phyloP scores from a whole-genome alignment of 2,888 invertebrate species.

The Philhelius pedissequus region DNA sequence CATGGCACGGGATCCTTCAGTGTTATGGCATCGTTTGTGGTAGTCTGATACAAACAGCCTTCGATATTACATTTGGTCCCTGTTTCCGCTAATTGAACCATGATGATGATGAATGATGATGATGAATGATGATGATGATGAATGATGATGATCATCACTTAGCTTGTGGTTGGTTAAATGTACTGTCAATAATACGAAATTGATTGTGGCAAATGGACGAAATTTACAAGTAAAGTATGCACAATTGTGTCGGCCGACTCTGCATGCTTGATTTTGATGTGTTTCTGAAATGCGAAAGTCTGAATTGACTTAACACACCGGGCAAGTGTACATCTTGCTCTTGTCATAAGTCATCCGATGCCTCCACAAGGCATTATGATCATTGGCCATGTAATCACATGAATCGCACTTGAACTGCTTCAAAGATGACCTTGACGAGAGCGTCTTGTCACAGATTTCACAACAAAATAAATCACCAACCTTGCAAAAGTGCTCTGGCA shows the following conservation, averaged over 20 bases:
- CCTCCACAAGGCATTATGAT: conserved; percentile 89
- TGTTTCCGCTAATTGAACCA: conserved; percentile 63
- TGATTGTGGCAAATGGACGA: too few species aligned
- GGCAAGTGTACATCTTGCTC: conserved; percentile 87
- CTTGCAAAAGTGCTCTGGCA: conserved; percentile 81
- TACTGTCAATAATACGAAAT: too few species aligned
- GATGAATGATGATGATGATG: too few species aligned
- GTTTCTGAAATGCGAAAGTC: conserved; percentile 85
- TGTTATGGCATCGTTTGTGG: conserved; percentile 76
- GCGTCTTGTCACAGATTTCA: conserved; percentile 75
- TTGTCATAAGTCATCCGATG: conserved; percentile 88
- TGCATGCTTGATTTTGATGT: too few species aligned
- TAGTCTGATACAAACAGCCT: conserved; percentile 76
- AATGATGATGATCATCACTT: too few species aligned
- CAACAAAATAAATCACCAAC: conserved; percentile 80
- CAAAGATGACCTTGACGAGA: conserved; percentile 79
- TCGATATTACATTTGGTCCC: conserved; percentile 75
- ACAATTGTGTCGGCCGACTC: too few species aligned
- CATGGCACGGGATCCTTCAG: conserved; percentile 71
- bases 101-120: too few species aligned
- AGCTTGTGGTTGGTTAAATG: too few species aligned
- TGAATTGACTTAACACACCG: conserved; percentile 89
- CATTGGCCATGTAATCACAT: conserved; percentile 86
- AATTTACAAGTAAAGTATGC: too few species aligned
- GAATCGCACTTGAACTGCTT: conserved; percentile 85